Evolutionary conservation across 2,797 vertebrate genomes (phyloP).

Genomic region (Phylloscopus collybita): DNA sequence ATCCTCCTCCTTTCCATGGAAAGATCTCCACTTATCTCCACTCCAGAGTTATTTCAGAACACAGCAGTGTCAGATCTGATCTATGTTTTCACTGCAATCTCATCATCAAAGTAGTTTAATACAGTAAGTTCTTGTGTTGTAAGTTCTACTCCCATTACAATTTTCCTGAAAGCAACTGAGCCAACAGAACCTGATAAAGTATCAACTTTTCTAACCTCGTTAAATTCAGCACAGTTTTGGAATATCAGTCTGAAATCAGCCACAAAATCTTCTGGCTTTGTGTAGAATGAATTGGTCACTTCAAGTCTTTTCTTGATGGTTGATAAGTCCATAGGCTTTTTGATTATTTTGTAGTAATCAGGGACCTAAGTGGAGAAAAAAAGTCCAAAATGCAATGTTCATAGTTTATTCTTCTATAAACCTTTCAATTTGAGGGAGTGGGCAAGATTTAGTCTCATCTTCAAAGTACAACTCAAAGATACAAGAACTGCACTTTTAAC

Average conservation of each 20-base stretch:
- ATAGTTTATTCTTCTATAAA: neutral
- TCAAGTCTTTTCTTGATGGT: conserved; percentile 83
- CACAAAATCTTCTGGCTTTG: conserved; percentile 80
- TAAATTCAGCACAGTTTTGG: conserved; percentile 84
- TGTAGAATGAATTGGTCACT: conserved; percentile 71
- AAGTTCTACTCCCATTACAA: neutral
- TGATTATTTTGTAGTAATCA: conserved; percentile 85
- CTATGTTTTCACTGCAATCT: neutral
- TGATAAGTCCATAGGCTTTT: conserved; percentile 85
- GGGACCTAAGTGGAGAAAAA: conserved; percentile 75
- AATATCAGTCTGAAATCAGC: conserved; percentile 83
- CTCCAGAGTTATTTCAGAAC: neutral
- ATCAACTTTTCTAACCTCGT: conserved; percentile 76
- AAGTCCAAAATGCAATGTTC: neutral
- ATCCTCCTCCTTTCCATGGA: neutral
- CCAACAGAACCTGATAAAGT: neutral
- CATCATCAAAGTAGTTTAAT: neutral
- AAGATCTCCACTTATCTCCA: neutral
- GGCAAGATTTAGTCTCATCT: neutral
- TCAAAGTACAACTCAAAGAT: neutral
- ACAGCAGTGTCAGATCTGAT: neutral
- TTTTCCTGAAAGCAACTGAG: neutral
- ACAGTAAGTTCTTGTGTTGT: neutral
- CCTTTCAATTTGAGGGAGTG: neutral
- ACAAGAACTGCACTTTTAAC: neutral